A percentile compares a stretch with the other conserved stretches of the same genome.
phyloP scores from a whole-genome alignment of 2,888 invertebrate genomes.

The Aphodius sticticus region DNA sequence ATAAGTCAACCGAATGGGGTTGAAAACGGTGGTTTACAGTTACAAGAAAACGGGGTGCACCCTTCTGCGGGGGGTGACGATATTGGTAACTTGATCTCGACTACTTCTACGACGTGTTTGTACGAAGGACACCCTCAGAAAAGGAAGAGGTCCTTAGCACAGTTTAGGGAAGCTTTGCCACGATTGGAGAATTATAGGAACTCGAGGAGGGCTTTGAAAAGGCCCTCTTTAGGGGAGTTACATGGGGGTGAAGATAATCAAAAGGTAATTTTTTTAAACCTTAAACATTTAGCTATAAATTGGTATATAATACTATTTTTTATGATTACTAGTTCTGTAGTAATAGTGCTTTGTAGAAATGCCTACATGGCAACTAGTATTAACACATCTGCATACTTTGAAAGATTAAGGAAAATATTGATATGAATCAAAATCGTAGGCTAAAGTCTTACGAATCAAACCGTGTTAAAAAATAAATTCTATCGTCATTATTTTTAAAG shows the following conservation, averaged over 20 bases:
- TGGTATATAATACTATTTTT: background rate
- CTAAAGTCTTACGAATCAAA: too few relatives aligned
- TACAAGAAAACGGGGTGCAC: constrained; percentile 50
- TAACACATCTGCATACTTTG: too few relatives aligned
- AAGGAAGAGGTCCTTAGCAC: constrained; percentile 68
- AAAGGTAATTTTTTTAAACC: constrained; percentile 56
- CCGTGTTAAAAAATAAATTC: too few relatives aligned
- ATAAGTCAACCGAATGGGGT: constrained; percentile 40
- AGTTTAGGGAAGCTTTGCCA: constrained; percentile 80
- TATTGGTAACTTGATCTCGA: constrained; percentile 45
- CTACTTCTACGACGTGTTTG: constrained; percentile 48
- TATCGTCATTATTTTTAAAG: too few relatives aligned
- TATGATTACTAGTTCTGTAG: background rate
- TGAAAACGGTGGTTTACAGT: constrained; percentile 53
- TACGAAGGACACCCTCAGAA: constrained; percentile 47
- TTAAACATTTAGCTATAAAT: background rate
- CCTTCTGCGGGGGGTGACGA: constrained; percentile 35
- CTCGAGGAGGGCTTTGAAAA: constrained; percentile 76
- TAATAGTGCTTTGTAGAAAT: background rate
- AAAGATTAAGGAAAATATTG: too few relatives aligned
- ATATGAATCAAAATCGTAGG: too few relatives aligned
- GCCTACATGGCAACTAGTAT: too few relatives aligned
- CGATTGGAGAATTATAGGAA: constrained; percentile 84
- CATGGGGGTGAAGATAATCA: constrained; percentile 72
- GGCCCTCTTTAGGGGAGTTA: constrained; percentile 85